Conservation (phyloP, 2,888 invertebrate species). For the Osmoderma eremita region DNA sequence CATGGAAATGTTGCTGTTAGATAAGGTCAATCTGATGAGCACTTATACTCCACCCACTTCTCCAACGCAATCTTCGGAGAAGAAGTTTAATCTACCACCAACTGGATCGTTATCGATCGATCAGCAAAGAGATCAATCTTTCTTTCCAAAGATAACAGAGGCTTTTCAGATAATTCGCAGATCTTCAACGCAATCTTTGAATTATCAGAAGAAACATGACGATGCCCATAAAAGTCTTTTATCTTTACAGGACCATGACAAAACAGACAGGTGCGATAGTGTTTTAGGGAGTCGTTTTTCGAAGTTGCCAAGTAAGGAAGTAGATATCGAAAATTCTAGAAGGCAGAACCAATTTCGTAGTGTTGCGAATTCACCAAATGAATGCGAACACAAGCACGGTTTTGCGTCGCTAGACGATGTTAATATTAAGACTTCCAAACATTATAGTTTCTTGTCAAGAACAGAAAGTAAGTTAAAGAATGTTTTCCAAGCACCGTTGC, state of each 20-base stretch:
- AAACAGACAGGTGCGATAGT: slow-evolving; percentile 63
- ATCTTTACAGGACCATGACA: slow-evolving; percentile 50
- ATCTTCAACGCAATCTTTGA: slow-evolving; percentile 59
- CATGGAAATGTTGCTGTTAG: slow-evolving; percentile 59
- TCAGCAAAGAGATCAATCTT: slow-evolving; percentile 45
- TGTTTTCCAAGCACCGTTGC: slow-evolving; percentile 33
- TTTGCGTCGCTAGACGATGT: slow-evolving; percentile 22
- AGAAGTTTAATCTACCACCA: slow-evolving; percentile 43
- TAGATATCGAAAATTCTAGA: slow-evolving; percentile 32
- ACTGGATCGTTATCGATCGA: slow-evolving; percentile 41
- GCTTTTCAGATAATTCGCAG: slow-evolving; percentile 50
- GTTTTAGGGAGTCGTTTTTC: slow-evolving; percentile 68
- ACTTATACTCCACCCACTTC: slow-evolving; percentile 56
- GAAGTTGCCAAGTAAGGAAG: slow-evolving; percentile 54
- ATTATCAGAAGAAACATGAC: slow-evolving; percentile 18
- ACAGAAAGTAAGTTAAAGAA: slow-evolving; percentile 37
- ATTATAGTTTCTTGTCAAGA: slow-evolving; percentile 30
- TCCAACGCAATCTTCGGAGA: slow-evolving; percentile 47
- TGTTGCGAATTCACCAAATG: slow-evolving; percentile 24
- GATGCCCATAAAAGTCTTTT: slow-evolving; percentile 26
- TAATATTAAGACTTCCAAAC: slow-evolving; percentile 28
- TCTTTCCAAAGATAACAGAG: slow-evolving; percentile 45
- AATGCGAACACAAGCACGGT: slow-evolving; percentile 22
- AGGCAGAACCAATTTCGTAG: not conserved
- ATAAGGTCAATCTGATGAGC: slow-evolving; percentile 58